Percentiles rank a stretch among this genome's conserved stretches.
Evolutionary conservation across 2,888 invertebrate species (phyloP).

Genomic region (Thyatira batis): DNA sequence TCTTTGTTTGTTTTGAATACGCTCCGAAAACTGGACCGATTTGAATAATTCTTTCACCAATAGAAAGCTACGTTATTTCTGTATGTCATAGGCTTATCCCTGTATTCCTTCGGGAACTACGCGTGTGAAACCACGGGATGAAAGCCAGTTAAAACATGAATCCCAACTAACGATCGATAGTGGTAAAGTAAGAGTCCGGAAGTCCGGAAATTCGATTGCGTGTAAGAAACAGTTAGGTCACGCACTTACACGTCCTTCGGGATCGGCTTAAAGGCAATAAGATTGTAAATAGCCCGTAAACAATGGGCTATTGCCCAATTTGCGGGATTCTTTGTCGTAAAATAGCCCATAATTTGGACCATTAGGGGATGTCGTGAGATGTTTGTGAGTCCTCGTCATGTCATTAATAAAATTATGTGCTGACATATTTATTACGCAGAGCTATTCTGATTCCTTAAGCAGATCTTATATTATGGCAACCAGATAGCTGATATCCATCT

Average conservation of each 20-base stretch:
- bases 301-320: slow-evolving; percentile 37
- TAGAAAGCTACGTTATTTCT: no score
- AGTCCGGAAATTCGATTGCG: background rate
- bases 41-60: no score
- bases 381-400: slow-evolving; percentile 2
- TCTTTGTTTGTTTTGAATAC: no score
- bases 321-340: slow-evolving; percentile 27
- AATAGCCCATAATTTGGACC: slow-evolving; percentile 34
- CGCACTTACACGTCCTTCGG: slow-evolving; percentile 17
- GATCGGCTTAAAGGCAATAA: slow-evolving; percentile 13
- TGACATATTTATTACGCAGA: no score
- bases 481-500: no score
- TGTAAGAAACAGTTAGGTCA: slow-evolving; percentile 16
- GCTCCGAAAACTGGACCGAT: no score
- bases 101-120: no score
- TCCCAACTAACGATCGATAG: background rate
- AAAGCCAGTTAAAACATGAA: no score
- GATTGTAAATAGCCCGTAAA: slow-evolving; percentile 36
- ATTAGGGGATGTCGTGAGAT: slow-evolving; percentile 21
- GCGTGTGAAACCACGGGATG: no score
- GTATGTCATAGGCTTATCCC: no score
- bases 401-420: slow-evolving; percentile 15
- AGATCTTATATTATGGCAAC: no score
- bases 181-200: background rate
- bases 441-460: no score